Conservation (phyloP, 2,113 vertebrate species). For the Pseudonaja textilis region DNA sequence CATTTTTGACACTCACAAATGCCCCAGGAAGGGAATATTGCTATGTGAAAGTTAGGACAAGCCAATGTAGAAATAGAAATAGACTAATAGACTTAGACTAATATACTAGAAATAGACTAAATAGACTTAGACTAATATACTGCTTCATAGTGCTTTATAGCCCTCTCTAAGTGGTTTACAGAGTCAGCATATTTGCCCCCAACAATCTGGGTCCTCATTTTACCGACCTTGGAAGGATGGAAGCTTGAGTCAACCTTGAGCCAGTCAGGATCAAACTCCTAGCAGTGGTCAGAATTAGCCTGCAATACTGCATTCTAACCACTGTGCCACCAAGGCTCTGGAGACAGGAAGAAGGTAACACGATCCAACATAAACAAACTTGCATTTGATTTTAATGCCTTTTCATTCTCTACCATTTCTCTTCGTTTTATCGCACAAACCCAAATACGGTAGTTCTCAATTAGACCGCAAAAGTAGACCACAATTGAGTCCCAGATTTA, state of each 20-base stretch:
- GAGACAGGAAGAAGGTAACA: neutral
- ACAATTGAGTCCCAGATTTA: neutral
- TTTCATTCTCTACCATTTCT: neutral
- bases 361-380: neutral
- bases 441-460: neutral
- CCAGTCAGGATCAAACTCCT: neutral
- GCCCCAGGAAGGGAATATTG: too few relatives aligned
- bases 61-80: too few relatives aligned
- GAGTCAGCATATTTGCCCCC: too few relatives aligned
- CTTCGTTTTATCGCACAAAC: neutral
- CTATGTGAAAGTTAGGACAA: too few relatives aligned
- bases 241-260: neutral
- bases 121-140: neutral
- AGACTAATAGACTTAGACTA: too few relatives aligned
- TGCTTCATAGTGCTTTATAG: neutral
- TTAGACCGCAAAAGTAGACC: neutral
- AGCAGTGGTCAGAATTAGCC: neutral
- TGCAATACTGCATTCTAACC: neutral
- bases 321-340: neutral
- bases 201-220: too few relatives aligned
- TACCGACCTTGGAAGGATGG: neutral
- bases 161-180: neutral
- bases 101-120: too few relatives aligned
- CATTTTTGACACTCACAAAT: too few relatives aligned
- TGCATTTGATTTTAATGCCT: neutral